Conservation (phyloP, 2,888 invertebrate genomes). For the Acrocera orbiculus region DNA sequence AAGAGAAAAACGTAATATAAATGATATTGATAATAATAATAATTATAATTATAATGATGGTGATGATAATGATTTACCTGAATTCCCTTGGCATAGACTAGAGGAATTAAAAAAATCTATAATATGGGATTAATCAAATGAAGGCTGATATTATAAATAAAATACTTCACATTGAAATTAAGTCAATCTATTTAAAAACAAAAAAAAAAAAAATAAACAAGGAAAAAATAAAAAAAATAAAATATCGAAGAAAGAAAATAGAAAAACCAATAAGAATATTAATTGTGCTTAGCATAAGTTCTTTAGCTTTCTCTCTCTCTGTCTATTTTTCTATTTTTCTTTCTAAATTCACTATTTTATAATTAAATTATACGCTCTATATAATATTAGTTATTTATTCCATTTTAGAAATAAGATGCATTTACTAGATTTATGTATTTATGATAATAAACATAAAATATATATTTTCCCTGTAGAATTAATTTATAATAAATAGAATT, state of each 20-base stretch:
- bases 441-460: no score
- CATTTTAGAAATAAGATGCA: no score
- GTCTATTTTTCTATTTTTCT: no score
- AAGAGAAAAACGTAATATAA: constrained; percentile 5
- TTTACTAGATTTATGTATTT: no score
- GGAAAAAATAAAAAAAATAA: neutral
- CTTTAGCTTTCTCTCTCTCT: no score
- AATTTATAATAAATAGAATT: no score
- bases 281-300: no score
- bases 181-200: constrained; percentile 3
- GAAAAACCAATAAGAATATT: neutral
- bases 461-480: no score
- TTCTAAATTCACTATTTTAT: no score
- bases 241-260: neutral
- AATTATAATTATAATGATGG: constrained; percentile 5
- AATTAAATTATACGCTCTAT: no score
- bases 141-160: constrained; percentile 13
- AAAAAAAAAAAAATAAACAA: neutral
- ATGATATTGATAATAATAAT: neutral
- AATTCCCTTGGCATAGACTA: constrained; percentile 66
- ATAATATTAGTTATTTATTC: no score
- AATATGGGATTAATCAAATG: constrained; percentile 41
- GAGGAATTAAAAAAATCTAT: constrained; percentile 48
- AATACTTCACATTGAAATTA: constrained; percentile 9
- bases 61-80: constrained; percentile 34